phyloP scores from a whole-genome alignment of 2,888 invertebrate species.

The Andrena bicolor region DNA sequence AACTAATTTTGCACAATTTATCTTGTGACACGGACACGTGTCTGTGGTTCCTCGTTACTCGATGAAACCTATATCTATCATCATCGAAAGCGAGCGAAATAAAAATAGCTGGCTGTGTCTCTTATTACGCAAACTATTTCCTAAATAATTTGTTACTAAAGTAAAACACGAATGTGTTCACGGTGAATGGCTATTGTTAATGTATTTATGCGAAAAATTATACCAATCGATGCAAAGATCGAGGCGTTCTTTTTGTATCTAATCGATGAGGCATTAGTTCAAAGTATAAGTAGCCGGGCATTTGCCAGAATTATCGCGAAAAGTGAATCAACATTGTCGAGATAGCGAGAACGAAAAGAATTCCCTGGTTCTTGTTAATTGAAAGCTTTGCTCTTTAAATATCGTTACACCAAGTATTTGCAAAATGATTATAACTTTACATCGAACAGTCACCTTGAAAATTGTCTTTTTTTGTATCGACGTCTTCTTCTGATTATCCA shows the following conservation, averaged over 20 bases:
- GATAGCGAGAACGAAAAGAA: constrained; percentile 9
- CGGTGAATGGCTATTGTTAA: no score
- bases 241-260: constrained; percentile 26
- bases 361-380: not conserved
- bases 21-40: not conserved
- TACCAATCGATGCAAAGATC: constrained; percentile 4
- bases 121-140: constrained; percentile 2
- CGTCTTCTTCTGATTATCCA: no score
- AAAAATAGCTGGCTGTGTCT: not conserved
- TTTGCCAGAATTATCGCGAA: constrained; percentile 4
- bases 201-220: not conserved
- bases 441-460: not conserved
- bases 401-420: no score
- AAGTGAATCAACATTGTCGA: constrained; percentile 1
- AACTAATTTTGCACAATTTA: not conserved
- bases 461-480: not conserved
- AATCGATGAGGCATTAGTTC: constrained; percentile 53
- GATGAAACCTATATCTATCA: not conserved
- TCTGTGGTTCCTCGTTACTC: not conserved
- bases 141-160: not conserved
- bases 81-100: not conserved
- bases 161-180: no score
- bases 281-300: constrained; percentile 51
- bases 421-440: no score
- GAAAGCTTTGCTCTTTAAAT: no score